Conservation (phyloP, 2,113 vertebrate species). For the Ptyas mucosa region DNA sequence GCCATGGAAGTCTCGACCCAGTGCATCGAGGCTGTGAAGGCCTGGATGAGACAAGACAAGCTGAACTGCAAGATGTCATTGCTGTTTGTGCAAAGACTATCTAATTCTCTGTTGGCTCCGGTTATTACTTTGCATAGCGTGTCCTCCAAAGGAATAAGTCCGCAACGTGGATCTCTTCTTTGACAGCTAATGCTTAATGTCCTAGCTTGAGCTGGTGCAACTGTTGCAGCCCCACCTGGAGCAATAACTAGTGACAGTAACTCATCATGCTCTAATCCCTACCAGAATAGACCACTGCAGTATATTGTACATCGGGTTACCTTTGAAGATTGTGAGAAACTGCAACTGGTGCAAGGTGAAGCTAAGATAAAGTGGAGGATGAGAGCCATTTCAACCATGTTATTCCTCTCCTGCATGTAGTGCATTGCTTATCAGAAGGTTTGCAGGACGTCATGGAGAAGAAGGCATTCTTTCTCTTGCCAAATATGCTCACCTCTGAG, state of each 20-base stretch:
- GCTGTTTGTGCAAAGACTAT: not conserved
- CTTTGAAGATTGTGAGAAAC: not conserved
- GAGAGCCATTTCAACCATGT: not conserved
- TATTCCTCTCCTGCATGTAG: not conserved
- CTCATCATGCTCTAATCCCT: not conserved
- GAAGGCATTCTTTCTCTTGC: not conserved
- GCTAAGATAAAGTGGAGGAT: not conserved
- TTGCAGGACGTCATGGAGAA: not conserved
- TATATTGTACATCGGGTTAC: not conserved
- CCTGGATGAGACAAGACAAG: not conserved
- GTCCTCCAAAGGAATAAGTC: not conserved
- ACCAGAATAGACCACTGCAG: not conserved
- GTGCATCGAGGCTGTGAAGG: not conserved
- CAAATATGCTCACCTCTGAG: not conserved
- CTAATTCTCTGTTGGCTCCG: not conserved
- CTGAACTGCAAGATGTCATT: not conserved
- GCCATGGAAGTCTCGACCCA: not conserved
- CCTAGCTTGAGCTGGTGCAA: not conserved
- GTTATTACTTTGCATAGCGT: not conserved
- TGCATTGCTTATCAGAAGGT: not conserved
- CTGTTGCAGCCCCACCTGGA: not conserved
- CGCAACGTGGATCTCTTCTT: not conserved
- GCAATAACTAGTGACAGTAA: not conserved
- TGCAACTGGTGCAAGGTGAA: not conserved
- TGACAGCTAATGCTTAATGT: not conserved